Evolutionary conservation across 2,888 invertebrate genomes (phyloP).

Genomic region (Stenichneumon culpator): DNA sequence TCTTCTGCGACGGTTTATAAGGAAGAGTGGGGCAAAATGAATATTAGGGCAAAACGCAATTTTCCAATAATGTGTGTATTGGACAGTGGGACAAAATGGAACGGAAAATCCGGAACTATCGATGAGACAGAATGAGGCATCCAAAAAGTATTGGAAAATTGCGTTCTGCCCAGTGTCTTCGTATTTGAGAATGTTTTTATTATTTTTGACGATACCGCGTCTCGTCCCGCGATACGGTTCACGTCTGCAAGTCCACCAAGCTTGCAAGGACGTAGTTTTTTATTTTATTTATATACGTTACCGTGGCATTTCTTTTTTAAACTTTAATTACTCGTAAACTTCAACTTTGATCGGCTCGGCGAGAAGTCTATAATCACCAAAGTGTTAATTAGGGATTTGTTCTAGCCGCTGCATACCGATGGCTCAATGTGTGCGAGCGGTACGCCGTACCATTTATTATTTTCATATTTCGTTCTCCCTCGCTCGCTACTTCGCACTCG

Average conservation of each 20-base stretch:
- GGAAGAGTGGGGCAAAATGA: too few species aligned
- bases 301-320: background rate
- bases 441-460: slow-evolving; percentile 45
- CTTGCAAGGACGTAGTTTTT: too few species aligned
- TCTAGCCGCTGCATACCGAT: slow-evolving; percentile 62
- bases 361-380: background rate
- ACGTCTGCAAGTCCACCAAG: too few species aligned
- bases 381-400: background rate
- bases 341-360: background rate
- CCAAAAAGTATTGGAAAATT: too few species aligned
- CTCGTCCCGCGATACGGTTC: too few species aligned
- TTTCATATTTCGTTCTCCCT: slow-evolving; percentile 43
- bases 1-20: slow-evolving; percentile 14
- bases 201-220: background rate
- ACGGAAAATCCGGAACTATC: too few species aligned
- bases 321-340: background rate
- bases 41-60: too few species aligned
- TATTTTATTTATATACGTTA: too few species aligned
- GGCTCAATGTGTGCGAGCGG: slow-evolving; percentile 54
- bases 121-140: too few species aligned
- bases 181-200: background rate
- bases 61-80: too few species aligned
- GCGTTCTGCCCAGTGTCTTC: background rate
- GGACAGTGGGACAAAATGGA: too few species aligned
- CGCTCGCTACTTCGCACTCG: slow-evolving; percentile 25